Evolutionary conservation across 2,797 vertebrate species (phyloP), one percentile per base, ranked within the genome.

Genomic region (Oceanodroma leucorhoa): DNA sequence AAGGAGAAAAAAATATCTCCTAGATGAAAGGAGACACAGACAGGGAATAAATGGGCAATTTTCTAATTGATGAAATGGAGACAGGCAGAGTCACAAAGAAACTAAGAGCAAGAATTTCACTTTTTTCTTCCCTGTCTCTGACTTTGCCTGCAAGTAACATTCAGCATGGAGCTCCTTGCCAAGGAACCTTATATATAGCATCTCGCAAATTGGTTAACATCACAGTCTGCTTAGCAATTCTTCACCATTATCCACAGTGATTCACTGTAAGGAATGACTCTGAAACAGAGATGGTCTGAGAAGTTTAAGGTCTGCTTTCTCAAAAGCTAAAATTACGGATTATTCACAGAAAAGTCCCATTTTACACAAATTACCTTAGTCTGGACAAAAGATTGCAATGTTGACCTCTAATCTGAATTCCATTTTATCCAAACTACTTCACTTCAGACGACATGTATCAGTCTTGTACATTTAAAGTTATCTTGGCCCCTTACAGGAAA

Each of bases 31-130:
- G 66, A 97, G 92, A 69, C 90, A 94, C 83, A 93, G 96, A 51
- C 71, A 97, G 84, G 91, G 95, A 96, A 95, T 82, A 96, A 79
- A 96, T 92, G 94, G 92, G 79, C 95, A 96, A 97, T 96, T 97
- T 97, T 96, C 96, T 97, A 96, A 96, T 94, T 96, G 94, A 90
- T 64, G 79, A 95, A 96, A 96, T 90, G 78, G 96, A 95, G 90
- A 89, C 78, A 7, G 17, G 50, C 81, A 85, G 65, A 92, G 71
- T 61, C 71, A 94, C 86, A 95, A 96, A 96, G 95, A 92, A 93
- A 85, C 64, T 61, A 78, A 95, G 67, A 95, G 81, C 75, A 90
- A 87, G 67, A 61, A 85, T 93, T 94, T 82, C 43, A 78, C 83
- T 94, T 94, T 87, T 93, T 94, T 58, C 83, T 61, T 93, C 78